phyloP scores from a whole-genome alignment of 2,888 invertebrate genomes.

The Nipponacmea schrenckii region DNA sequence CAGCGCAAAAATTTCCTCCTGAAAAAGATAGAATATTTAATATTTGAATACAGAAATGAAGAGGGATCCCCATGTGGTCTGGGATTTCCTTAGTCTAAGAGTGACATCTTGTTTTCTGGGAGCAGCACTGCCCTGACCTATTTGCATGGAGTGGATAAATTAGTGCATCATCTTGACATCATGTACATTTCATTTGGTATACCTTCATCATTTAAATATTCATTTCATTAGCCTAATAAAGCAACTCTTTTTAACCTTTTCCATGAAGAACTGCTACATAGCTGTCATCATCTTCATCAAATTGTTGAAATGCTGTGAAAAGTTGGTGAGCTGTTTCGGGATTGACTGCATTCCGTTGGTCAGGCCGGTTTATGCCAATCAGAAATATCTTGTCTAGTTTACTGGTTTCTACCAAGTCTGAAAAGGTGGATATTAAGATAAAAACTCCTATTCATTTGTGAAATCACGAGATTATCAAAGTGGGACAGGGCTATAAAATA shows the following conservation, averaged over 20 bases:
- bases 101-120: no score
- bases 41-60: not conserved
- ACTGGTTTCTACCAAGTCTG: conserved; percentile 45
- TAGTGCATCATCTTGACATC: no score
- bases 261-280: conserved; percentile 86
- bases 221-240: no score
- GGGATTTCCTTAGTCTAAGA: no score
- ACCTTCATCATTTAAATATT: no score
- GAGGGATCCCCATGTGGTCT: no score
- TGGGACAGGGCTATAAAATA: no score
- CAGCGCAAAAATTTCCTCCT: conserved; percentile 95
- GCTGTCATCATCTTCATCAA: conserved; percentile 81
- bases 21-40: conserved; percentile 23
- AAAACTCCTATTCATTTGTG: no score
- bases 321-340: conserved; percentile 77
- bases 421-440: conserved; percentile 12
- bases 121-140: no score
- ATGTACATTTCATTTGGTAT: no score
- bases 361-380: conserved; percentile 88
- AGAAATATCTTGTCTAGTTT: conserved; percentile 72
- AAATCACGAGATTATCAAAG: no score
- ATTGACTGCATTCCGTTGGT: conserved; percentile 85
- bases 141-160: no score
- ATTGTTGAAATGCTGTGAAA: conserved; percentile 78
- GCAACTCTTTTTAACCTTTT: conserved; percentile 66